Evolutionary conservation across 2,888 invertebrate species (phyloP), one percentile per base, ranked within the genome.

Genomic region (Caenorhabditis wallacei): DNA sequence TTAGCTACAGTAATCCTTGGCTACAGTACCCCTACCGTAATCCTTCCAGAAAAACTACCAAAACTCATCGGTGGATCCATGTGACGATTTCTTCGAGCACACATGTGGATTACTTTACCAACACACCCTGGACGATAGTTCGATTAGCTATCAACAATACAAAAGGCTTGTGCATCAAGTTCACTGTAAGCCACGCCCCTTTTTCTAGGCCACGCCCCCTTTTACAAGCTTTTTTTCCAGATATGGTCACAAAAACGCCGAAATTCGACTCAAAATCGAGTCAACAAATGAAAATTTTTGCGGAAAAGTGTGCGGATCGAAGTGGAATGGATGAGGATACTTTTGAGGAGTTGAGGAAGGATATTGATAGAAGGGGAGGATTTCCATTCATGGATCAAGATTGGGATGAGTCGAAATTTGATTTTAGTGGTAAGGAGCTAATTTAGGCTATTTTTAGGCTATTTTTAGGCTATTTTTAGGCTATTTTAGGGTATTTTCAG

Each of bases 21-120:
- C n/a, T 43, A 30, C 30, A 3, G 30, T 8, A 30, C 4, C 30
- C 30, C 30, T 30, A 30, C 40, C 18, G 18, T 4, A 4, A n/a
- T n/a, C n/a, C n/a, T 68, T 53, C 1, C 64, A 74, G 74, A 64
- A 54, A 54, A 63, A 43, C 63, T 74, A 46, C 43, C 74, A 46
- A 64, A 74, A 74, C 22, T 1, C 16, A 2, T 24, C 30, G 0
- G 64, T 64, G 8, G 46, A 64, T 13, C 64, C 74, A 0, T 74
- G 74, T 35, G 74, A 74, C 2, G 74, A 74, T 30, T 74, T 74
- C 35, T 74, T 35, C 46, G 64, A 64, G 56, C 74, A 74, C 74
- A 30, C 56, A 1, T 74, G 74, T 26, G 74, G 74, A 1, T 54
- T 43, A 2, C 30, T 43, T 4, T 24, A 40, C 10, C 64, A 74